Conservation (phyloP, 2,888 invertebrate genomes). For the Eumerus sabulonum region DNA sequence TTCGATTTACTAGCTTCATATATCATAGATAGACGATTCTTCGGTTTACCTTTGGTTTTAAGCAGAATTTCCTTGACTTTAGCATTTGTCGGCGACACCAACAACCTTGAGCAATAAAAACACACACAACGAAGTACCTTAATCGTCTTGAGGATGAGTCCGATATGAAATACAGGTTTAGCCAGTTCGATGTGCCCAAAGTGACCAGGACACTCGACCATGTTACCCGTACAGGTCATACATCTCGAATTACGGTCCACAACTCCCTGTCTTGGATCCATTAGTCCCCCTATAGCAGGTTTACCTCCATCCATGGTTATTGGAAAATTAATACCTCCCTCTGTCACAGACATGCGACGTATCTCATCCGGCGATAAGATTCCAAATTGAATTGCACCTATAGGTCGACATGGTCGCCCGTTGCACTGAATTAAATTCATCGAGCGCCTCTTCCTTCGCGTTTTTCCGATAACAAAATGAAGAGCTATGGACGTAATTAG, state of each 20-base stretch:
- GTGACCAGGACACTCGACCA: conserved; percentile 98
- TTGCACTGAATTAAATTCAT: conserved; percentile 79
- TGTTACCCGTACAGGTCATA: conserved; percentile 95
- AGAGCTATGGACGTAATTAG: no score
- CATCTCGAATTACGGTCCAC: conserved; percentile 93
- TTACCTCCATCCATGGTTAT: conserved; percentile 98
- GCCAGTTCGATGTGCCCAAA: conserved; percentile 98
- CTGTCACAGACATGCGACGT: conserved; percentile 95
- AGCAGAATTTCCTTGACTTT: conserved; percentile 82
- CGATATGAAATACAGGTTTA: conserved; percentile 97
- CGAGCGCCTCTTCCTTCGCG: neutral
- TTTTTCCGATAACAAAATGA: no score
- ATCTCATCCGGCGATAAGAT: conserved; percentile 98
- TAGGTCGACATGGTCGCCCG: conserved; percentile 85
- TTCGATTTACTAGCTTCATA: conserved; percentile 97
- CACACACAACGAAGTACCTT: conserved; percentile 97
- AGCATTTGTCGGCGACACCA: conserved; percentile 91
- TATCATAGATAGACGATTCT: conserved; percentile 89
- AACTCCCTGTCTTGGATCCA: conserved; percentile 98
- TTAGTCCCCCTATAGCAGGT: conserved; percentile 96
- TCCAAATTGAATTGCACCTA: conserved; percentile 97
- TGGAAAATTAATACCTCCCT: conserved; percentile 94
- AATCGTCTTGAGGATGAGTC: conserved; percentile 94
- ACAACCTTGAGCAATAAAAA: conserved; percentile 96
- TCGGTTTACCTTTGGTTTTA: conserved; percentile 95